Evolutionary conservation across 1,140 invertebrate genomes (phyloP), one percentile per base, ranked within the genome.

Genomic region (Leptonema lineaticorne): DNA sequence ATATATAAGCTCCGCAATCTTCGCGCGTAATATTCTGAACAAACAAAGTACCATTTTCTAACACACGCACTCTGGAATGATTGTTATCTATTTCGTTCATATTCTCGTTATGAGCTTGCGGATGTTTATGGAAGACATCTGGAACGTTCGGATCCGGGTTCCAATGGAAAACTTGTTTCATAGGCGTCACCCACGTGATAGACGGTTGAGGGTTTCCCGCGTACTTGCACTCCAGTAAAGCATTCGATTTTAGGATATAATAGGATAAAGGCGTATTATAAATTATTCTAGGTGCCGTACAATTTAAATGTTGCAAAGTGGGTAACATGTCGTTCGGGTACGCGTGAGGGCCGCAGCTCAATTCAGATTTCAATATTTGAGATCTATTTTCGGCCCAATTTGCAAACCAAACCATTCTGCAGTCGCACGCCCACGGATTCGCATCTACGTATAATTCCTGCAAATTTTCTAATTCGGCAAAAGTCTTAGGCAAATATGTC

Each of bases 1-100:
- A 97, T 37, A 88, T 87, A 79, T 96, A 98, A 37, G 87, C 81
- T n/a, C 95, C 95, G 71, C 90, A 90, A 79, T 96, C 93, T 66
- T 87, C 84, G 65, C 93, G 84, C 20, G 82, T 85, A 28, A 86
- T 82, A 73, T 86, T 82, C 29, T 78, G 76, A 57, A 85, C 81
- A 29, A 81, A 81, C 48, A 86, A 75, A 3, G 84, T 83, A 5
- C 85, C 85, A 67, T 85, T 82, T 11, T 83, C 82, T 4, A 82
- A 74, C 5, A 86, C 77, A 75, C 79, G 79, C 68, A 86, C 82
- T 74, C 85, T 75, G 4, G 83, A 82, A 37, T 79, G 79, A 48
- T 77, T 77, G 27, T 80, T 78, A 65, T 83, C 80, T 74, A 85
- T 78, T 8, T 81, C 69, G 7, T 75, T 77, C 75, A 81, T 80